Base-by-base conservation (phyloP, 2,888 invertebrate species). In the Sipha maydis region DNA sequence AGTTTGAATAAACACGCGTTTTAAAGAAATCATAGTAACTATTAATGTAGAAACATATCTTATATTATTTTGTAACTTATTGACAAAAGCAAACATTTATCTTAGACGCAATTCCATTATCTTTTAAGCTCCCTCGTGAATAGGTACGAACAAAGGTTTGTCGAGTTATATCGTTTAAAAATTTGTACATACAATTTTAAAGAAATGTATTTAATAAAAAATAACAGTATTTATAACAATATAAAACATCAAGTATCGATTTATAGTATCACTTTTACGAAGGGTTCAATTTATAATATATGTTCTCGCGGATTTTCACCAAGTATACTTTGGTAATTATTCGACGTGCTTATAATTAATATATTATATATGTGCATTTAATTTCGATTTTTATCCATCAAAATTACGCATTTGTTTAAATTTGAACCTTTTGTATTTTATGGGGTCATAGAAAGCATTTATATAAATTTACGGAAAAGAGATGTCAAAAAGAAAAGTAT, bases 1-100 rank as follows among this genome's bases (percentile, higher is more conserved):
- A 61, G 80, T 34, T 56, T 34, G 56, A 79, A 61, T 34, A 79
- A 79, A 79, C 79, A 79, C 25, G 11, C 25, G 21, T 38, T 41
- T 75, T 71, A 71, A 31, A 38, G 21, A 38, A 75, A 75, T 75
- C 25, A 9, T 25, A 75, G 38, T 75, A 75, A 75, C 41, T 71
- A 71, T 71, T 71, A 28, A 71, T 71, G 71, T 71, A 14, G 28
- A 28, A 28, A 71, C 71, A 31, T 71, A 31, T 71, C 71, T 71
- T 71, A 28, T 71, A 34, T 34, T 34, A 34, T 28, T 14, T 69
- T 71, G 14, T 71, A 71, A 71, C 71, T 31, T 71, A 71, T 31
- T 28, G 28, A 71, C 71, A 71, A 71, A 71, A 71, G 71, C 28
- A 71, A 71, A 71, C 71, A 71, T 71, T 71, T 71, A 14, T 71